Evolutionary conservation across 2,113 vertebrate species (phyloP), one percentile per base, ranked within the genome.

Genomic region (Penelope pileata): DNA sequence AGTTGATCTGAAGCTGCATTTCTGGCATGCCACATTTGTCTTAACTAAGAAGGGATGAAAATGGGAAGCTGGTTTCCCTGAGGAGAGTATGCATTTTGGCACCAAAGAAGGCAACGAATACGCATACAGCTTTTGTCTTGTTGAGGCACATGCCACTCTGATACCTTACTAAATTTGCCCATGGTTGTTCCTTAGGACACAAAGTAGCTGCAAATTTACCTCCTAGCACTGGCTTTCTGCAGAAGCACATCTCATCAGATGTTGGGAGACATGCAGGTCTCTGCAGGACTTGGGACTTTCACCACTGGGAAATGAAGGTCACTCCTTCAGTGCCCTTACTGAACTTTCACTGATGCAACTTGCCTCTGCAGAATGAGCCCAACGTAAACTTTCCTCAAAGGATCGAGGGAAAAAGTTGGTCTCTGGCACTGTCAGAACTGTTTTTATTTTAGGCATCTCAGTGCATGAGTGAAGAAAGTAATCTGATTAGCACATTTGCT

Each of bases 391-490:
- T 89, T 81, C 86, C 83, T 79, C 34, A 43, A 82, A 79, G 53
- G 27, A 87, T 0, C 56, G 62, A 79, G 64, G 75, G 36, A 80
- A 83, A 64, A 74, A 59, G 48, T 74, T 81, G 43, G 43, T 92
- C 60, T 88, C 77, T 93, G 81, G 91, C 86, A 56, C 10, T 43
- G 48, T 34, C 15, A 78, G 86, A 16, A 32, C 66, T 48, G 32
- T 6, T 82, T 95, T 92, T 95, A 93, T 93, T 96, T 96, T 91
- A 86, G 48, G 62, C 64, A 82, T 73, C 47, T 88, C 51, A 48
- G 16, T 88, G 74, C 93, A 60, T 48, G 81, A 91, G 80, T 89
- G 81, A 88, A 87, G 83, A 79, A 56, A 93, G 30, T 86, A 88
- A 78, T 91, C 74, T 91, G 91, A 94, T 94, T 91, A 92, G 43